These are phyloP conservation scores for Scaptomyza cyrtandrae DNA, from an alignment of 2,888 invertebrate genomes.

Conservation along the genomic window DNA sequence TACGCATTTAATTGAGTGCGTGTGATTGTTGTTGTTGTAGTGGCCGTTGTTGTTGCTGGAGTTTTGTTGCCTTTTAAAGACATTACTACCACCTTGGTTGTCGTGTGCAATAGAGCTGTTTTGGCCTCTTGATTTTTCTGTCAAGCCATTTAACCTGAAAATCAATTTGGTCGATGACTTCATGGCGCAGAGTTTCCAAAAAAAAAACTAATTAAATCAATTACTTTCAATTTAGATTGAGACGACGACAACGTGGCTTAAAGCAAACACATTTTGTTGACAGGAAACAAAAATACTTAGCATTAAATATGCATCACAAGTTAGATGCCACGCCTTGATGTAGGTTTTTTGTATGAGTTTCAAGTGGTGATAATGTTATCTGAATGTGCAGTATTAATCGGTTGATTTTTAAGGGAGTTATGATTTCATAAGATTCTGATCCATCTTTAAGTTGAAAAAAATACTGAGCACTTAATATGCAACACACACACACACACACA, in stretches of 20 bases:
- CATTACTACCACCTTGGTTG: conserved; percentile 22
- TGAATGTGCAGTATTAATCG: no score
- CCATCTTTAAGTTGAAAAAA: no score
- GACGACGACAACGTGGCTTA: background rate
- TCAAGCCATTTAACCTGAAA: conserved; percentile 73
- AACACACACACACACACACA: conserved; percentile 34
- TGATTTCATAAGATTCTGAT: no score
- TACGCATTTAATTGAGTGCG: conserved; percentile 78
- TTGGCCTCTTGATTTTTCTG: conserved; percentile 25
- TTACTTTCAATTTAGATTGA: conserved; percentile 40
- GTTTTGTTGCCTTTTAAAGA: conserved; percentile 47
- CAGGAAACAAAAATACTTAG: background rate
- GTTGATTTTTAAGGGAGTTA: no score
- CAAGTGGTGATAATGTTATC: no score
- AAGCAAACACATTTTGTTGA: background rate
- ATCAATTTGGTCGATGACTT: conserved; percentile 72
- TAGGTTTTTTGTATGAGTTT: no score
- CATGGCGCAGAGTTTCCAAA: conserved; percentile 40
- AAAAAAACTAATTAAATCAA: conserved; percentile 67
- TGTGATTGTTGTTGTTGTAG: conserved; percentile 50
- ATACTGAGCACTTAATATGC: conserved; percentile 41
- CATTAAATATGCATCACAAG: background rate
- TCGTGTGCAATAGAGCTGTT: conserved; percentile 22
- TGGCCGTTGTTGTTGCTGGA: conserved; percentile 1
- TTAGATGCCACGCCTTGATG: no score